phyloP scores from a whole-genome alignment of 2,888 invertebrate genomes.

The Lithodes maja region DNA sequence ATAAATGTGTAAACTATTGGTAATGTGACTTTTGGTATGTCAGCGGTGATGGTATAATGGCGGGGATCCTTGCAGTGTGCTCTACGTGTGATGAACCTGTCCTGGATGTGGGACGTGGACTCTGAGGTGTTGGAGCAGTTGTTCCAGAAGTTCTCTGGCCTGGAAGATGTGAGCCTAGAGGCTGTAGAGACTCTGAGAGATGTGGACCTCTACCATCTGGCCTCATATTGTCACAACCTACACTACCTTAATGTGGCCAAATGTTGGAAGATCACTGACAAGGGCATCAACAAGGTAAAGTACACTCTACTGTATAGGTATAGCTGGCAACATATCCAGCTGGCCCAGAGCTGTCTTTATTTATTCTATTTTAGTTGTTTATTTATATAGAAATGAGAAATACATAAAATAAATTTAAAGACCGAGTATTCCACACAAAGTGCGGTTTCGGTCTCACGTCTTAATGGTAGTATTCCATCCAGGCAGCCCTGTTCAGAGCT shows the following conservation, averaged over 20 bases:
- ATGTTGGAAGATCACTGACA: constrained; percentile 34
- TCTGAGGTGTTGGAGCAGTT: constrained; percentile 14
- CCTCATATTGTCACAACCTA: constrained; percentile 6
- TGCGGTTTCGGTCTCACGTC: too few species aligned
- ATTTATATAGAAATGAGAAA: too few species aligned
- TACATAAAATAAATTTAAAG: too few species aligned
- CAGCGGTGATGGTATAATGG: background rate
- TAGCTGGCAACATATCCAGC: too few species aligned
- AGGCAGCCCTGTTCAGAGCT: too few species aligned
- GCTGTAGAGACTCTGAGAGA: constrained; percentile 19
- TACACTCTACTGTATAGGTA: too few species aligned
- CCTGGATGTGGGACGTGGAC: constrained; percentile 12
- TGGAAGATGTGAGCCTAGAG: constrained; percentile 5
- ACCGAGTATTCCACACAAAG: too few species aligned
- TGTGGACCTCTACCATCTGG: constrained; percentile 18
- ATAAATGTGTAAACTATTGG: background rate
- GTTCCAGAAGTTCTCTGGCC: constrained; percentile 19
- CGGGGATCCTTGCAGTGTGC: too few species aligned
- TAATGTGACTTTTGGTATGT: constrained; percentile 6
- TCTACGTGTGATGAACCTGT: background rate
- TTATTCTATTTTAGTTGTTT: too few species aligned
- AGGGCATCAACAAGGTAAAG: constrained; percentile 40
- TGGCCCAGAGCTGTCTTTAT: too few species aligned
- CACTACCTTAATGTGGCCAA: constrained; percentile 11
- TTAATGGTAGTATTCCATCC: too few species aligned